Conservation (phyloP, 2,888 invertebrate species). For the Machimus atricapillus region DNA sequence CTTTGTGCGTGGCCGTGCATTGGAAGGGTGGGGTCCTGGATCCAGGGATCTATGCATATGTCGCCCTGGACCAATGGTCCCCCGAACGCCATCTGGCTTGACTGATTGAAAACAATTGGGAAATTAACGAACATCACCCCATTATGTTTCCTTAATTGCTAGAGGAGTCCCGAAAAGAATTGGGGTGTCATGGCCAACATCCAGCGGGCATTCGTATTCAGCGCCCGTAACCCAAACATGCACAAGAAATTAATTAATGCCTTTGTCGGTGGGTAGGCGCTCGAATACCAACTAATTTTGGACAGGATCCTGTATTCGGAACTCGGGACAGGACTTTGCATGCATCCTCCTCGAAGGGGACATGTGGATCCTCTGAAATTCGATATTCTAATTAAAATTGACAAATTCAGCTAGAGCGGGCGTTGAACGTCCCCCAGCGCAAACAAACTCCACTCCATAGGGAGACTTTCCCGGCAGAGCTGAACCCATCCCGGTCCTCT, state of each 20-base stretch:
- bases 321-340: not conserved
- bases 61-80: not conserved
- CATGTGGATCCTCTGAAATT: not conserved
- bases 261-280: not conserved
- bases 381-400: conserved; percentile 45
- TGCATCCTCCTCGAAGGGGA: not conserved
- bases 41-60: not conserved
- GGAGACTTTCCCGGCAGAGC: not conserved
- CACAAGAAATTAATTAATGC: conserved; percentile 33
- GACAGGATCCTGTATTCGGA: not conserved
- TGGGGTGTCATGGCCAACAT: not conserved
- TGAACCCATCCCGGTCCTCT: not conserved
- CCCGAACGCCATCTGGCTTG: conserved; percentile 37
- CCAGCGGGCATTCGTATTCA: conserved; percentile 18
- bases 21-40: not conserved
- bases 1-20: conserved; percentile 34
- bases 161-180: not conserved
- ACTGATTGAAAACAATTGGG: conserved; percentile 38
- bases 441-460: not conserved
- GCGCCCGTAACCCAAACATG: conserved; percentile 14
- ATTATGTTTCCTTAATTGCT: conserved; percentile 39
- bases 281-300: not conserved
- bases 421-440: not conserved
- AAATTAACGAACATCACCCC: conserved; percentile 39
- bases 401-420: conserved; percentile 10